Percentiles rank a stretch among this genome's conserved stretches.
Conservation (phyloP, 1,140 invertebrate species). For the Oncopodura yosiiana region DNA sequence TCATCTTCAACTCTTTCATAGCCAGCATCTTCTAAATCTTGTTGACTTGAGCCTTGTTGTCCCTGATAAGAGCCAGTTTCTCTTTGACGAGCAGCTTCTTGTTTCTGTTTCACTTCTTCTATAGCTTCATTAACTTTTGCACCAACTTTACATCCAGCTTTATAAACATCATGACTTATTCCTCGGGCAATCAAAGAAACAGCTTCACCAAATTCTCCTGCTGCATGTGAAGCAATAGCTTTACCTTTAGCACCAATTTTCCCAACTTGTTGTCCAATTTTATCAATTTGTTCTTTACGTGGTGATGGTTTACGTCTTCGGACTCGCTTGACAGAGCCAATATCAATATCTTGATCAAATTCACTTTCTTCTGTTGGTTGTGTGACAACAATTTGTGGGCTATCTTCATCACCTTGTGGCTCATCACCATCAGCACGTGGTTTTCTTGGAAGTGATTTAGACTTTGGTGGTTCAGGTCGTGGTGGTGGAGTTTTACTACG, state of each 20-base stretch:
- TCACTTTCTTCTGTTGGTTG: constrained; percentile 25
- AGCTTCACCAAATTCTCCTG: constrained; percentile 16
- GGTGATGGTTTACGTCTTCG: neutral
- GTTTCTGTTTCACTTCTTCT: constrained; percentile 26
- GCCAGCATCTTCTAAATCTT: constrained; percentile 44
- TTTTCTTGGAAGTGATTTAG: neutral
- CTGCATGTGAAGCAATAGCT: constrained; percentile 19
- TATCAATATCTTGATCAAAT: neutral
- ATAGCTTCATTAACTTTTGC: constrained; percentile 18
- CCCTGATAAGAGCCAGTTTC: no score
- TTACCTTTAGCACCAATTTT: constrained; percentile 20
- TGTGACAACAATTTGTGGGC: constrained; percentile 25
- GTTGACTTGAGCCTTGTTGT: no score
- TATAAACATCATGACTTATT: constrained; percentile 26
- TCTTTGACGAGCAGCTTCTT: constrained; percentile 15
- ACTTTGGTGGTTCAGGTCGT: constrained; percentile 19
- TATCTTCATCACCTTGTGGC: neutral
- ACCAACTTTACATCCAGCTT: constrained; percentile 23
- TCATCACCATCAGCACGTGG: neutral
- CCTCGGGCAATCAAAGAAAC: constrained; percentile 22
- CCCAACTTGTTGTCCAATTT: constrained; percentile 22
- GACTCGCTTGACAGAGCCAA: neutral
- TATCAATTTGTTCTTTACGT: neutral
- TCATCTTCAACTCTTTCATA: constrained; percentile 38
- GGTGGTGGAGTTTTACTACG: constrained; percentile 26